Conservation (phyloP, 2,797 vertebrate genomes). For the Streptopelia turtur region DNA sequence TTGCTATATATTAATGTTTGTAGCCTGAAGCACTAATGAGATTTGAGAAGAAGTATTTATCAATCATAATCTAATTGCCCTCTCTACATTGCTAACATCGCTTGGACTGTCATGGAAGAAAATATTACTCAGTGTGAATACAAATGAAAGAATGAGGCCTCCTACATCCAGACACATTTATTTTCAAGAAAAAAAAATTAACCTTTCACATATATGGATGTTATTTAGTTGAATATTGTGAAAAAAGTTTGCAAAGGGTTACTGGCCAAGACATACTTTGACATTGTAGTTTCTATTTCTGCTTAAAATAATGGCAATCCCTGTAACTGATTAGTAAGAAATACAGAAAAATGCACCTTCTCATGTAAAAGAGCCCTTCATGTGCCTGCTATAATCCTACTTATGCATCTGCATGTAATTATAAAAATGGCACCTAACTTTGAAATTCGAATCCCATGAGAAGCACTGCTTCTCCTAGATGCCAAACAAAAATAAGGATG, state of each 20-base stretch:
- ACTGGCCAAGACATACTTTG: neutral
- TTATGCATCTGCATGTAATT: slow-evolving; percentile 53
- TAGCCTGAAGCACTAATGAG: neutral
- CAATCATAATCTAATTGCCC: neutral
- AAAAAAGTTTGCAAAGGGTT: neutral
- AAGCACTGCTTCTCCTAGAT: neutral
- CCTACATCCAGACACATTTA: neutral
- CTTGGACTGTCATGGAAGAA: neutral
- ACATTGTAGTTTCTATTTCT: neutral
- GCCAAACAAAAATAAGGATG: slow-evolving; percentile 58
- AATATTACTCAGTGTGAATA: neutral
- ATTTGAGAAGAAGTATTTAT: neutral
- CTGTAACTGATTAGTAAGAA: slow-evolving; percentile 18
- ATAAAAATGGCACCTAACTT: slow-evolving; percentile 42
- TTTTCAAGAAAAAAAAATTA: neutral
- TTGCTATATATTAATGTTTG: neutral
- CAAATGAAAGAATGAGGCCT: neutral
- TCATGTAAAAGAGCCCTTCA: neutral
- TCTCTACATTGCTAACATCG: neutral
- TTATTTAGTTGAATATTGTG: neutral
- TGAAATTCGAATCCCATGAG: slow-evolving; percentile 33
- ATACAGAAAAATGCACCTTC: slow-evolving; percentile 2
- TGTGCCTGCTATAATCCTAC: neutral
- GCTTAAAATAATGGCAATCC: neutral
- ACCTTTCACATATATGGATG: neutral